These are phyloP conservation scores for Whitmania pigra DNA, from an alignment of 1,140 invertebrate species.

Conservation along the genomic window DNA sequence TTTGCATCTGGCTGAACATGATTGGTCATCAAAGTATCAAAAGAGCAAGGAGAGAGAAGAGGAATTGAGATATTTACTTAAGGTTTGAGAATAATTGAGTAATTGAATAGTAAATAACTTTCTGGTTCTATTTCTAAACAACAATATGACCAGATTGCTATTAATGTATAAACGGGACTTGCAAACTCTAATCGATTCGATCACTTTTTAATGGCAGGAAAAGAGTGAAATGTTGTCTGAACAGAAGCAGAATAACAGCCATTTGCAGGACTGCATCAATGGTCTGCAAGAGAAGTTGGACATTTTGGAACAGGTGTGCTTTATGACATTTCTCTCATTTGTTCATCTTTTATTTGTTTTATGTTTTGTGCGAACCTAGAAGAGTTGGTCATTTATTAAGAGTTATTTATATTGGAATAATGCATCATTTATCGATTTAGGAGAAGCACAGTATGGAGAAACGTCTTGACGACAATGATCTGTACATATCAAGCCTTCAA, in stretches of 20 bases:
- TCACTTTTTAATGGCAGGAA: not conserved
- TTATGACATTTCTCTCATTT: not conserved
- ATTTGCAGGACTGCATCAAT: constrained; percentile 11
- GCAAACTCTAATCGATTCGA: too few species aligned
- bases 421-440: constrained; percentile 20
- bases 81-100: too few species aligned
- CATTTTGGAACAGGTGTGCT: constrained; percentile 12
- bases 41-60: not conserved
- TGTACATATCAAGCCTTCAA: constrained; percentile 27
- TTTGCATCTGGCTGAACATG: not conserved
- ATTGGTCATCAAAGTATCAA: not conserved
- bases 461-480: constrained; percentile 26
- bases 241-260: constrained; percentile 2
- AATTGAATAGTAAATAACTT: too few species aligned
- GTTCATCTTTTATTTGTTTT: too few species aligned
- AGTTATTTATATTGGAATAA: not conserved
- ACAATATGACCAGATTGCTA: too few species aligned
- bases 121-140: too few species aligned
- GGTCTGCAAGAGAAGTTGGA: constrained; percentile 10
- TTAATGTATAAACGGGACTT: too few species aligned
- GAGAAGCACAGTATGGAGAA: constrained; percentile 24
- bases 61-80: too few species aligned
- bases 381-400: not conserved
- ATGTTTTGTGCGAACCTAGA: too few species aligned
- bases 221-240: not conserved